Evolutionary conservation across 2,113 vertebrate genomes (phyloP).

Genomic region (Conger conger): DNA sequence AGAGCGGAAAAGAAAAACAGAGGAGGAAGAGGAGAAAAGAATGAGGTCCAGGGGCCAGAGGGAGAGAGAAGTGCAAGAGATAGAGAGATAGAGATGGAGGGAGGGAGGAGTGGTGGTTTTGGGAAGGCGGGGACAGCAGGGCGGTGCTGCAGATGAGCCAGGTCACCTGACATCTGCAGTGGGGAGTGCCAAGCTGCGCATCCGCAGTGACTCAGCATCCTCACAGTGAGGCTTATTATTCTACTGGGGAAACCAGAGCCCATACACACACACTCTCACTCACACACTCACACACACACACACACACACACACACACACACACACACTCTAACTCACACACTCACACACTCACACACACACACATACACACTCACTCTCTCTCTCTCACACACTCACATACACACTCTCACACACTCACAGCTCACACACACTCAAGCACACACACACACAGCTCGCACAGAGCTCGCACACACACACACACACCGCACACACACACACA

Average conservation of each 20-base stretch:
- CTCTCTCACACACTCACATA: no score
- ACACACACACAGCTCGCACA: no score
- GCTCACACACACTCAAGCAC: background rate
- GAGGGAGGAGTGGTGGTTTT: background rate
- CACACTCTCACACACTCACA: background rate
- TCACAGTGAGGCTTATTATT: slow-evolving; percentile 21
- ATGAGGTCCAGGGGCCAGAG: background rate
- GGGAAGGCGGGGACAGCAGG: background rate
- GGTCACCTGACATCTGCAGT: slow-evolving; percentile 37
- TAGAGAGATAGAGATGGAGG: background rate
- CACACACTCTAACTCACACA: background rate
- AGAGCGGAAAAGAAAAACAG: background rate
- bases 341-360: no score
- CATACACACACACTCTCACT: background rate
- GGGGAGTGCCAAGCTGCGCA: slow-evolving; percentile 13
- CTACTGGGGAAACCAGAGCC: slow-evolving; percentile 10
- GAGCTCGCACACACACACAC: background rate
- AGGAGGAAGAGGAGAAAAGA: background rate
- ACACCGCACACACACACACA: no score
- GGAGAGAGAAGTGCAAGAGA: background rate
- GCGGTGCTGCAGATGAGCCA: background rate
- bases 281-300: background rate
- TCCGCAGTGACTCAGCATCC: slow-evolving; percentile 59
- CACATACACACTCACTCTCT: background rate
- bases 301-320: no score